Evolutionary conservation across 2,113 vertebrate species (phyloP).

Genomic region (Paracanthobrama guichenoti): DNA sequence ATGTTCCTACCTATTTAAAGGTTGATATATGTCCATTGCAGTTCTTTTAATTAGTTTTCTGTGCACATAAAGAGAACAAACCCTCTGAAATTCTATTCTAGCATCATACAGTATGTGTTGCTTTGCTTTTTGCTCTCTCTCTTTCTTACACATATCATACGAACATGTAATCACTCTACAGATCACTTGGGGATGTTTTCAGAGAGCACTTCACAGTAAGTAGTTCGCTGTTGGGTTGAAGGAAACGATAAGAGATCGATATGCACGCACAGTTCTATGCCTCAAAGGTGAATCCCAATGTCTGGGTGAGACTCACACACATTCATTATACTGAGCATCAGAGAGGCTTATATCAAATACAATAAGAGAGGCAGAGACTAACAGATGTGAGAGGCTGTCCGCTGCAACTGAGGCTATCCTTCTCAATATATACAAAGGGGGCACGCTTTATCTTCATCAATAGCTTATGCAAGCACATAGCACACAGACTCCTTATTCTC

Average conservation of each 20-base stretch:
- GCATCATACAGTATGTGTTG: neutral
- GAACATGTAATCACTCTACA: conserved; percentile 17
- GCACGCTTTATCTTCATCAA: conserved; percentile 29
- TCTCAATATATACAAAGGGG: conserved; percentile 16
- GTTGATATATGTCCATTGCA: neutral
- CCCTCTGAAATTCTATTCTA: neutral
- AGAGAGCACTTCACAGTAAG: conserved; percentile 43
- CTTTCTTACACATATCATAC: conserved; percentile 42
- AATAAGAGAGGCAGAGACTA: conserved; percentile 26
- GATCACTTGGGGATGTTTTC: conserved; percentile 39
- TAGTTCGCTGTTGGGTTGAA: conserved; percentile 62
- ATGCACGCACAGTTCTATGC: conserved; percentile 61
- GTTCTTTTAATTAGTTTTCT: neutral
- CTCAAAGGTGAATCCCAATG: conserved; percentile 59
- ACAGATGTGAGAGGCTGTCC: conserved; percentile 35
- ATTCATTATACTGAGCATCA: conserved; percentile 13
- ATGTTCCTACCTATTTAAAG: neutral
- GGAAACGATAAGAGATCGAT: conserved; percentile 70
- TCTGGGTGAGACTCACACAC: conserved; percentile 12
- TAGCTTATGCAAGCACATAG: neutral
- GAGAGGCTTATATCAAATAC: conserved; percentile 34
- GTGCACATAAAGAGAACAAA: neutral
- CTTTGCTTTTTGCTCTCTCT: neutral
- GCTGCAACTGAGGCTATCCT: neutral
- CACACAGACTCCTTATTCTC: neutral